Percentiles rank a stretch among this genome's conserved stretches.
Evolutionary conservation across 2,113 vertebrate species (phyloP).

Genomic region (Heliornis fulica): DNA sequence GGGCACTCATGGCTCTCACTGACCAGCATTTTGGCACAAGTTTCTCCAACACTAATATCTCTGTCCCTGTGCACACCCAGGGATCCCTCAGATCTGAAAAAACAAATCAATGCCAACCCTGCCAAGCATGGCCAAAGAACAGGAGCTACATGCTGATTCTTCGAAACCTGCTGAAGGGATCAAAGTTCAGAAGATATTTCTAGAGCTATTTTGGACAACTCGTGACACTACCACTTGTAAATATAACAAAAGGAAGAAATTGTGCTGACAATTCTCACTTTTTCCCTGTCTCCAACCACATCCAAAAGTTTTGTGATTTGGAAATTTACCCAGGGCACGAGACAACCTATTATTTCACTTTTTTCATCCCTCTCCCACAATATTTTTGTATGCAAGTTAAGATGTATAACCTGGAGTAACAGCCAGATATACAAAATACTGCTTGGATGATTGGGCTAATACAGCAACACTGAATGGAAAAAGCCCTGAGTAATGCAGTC

Average conservation of each 20-base stretch:
- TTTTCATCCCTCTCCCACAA: neutral
- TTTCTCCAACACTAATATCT: neutral
- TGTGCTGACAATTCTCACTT: rapidly evolving
- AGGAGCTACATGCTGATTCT: neutral
- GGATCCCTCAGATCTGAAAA: neutral
- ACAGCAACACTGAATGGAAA: neutral
- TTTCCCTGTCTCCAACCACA: neutral
- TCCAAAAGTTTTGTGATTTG: neutral
- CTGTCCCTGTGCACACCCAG: neutral
- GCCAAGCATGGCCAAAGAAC: rapidly evolving
- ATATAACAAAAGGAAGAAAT: neutral
- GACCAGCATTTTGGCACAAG: neutral
- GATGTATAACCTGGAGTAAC: neutral
- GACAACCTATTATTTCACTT: neutral
- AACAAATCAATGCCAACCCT: neutral
- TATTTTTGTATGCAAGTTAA: neutral
- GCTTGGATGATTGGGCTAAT: neutral
- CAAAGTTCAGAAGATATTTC: neutral
- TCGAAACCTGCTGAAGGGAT: neutral
- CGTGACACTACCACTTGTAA: neutral
- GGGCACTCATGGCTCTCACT: neutral
- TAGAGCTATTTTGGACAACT: neutral
- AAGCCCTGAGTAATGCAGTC: neutral
- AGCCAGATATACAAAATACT: neutral
- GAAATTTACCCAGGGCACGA: neutral